These are phyloP conservation scores for Chloropsis cyanopogon DNA, from an alignment of 2,113 vertebrate genomes.

Conservation along the genomic window DNA sequence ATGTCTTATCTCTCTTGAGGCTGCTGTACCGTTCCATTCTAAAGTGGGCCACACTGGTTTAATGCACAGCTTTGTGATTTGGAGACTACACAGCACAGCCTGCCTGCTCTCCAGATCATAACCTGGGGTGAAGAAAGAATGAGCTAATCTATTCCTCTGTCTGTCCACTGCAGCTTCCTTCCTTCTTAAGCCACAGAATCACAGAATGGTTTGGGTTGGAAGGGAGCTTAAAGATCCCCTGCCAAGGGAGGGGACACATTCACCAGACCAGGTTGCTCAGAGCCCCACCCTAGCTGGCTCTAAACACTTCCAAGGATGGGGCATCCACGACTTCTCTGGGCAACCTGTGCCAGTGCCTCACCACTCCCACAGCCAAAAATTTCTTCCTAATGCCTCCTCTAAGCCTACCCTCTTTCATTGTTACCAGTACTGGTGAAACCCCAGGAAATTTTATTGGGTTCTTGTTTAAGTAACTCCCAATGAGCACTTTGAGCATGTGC, in stretches of 20 bases:
- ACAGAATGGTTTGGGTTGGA: not conserved
- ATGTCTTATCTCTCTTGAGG: not conserved
- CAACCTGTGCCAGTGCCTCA: not conserved
- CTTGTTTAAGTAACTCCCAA: not conserved
- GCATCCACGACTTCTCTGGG: not conserved
- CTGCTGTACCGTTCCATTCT: not conserved
- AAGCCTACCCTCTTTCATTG: not conserved
- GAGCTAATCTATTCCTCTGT: not conserved
- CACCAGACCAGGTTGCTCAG: not conserved
- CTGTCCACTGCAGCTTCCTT: not conserved
- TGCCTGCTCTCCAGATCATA: not conserved
- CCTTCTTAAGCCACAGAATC: not conserved
- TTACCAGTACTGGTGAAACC: not conserved
- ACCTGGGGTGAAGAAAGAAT: not conserved
- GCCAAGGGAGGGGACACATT: not conserved
- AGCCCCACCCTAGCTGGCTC: not conserved
- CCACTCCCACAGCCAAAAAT: not conserved
- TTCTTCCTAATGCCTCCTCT: not conserved
- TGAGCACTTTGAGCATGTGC: accelerated
- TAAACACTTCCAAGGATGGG: not conserved
- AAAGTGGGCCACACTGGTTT: not conserved
- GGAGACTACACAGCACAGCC: not conserved
- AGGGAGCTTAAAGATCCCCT: not conserved
- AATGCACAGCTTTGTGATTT: not conserved
- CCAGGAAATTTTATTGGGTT: accelerated